Percentiles rank a stretch among this genome's conserved stretches.
These are phyloP conservation scores for Poecile montanus DNA, from an alignment of 2,797 vertebrate genomes.

Conservation along the genomic window DNA sequence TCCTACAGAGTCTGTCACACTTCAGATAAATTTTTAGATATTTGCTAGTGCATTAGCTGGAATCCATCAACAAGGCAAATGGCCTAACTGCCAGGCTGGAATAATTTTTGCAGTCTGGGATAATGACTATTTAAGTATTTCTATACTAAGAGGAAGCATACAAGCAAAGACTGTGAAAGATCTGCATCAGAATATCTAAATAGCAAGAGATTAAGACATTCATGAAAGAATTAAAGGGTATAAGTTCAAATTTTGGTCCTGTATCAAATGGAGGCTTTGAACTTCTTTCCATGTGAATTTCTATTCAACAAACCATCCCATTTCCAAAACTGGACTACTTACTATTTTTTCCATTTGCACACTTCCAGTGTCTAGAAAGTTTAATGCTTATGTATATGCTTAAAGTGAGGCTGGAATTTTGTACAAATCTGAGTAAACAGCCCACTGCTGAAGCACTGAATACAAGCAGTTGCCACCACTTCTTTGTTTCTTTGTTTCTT, in stretches of 20 bases:
- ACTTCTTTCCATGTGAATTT: neutral
- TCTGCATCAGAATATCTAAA: slow-evolving; percentile 2
- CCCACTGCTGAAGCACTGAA: neutral
- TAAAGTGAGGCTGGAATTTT: neutral
- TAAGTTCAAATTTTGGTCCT: neutral
- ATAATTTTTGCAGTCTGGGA: neutral
- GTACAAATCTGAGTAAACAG: neutral
- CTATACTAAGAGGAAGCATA: neutral
- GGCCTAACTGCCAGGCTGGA: neutral
- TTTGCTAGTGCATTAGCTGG: neutral
- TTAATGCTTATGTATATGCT: neutral
- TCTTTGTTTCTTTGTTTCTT: neutral
- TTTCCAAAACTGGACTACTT: neutral
- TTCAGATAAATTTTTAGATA: neutral
- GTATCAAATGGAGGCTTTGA: neutral
- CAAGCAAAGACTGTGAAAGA: neutral
- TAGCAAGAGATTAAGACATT: neutral
- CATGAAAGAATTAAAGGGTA: neutral
- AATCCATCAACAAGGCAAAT: slow-evolving; percentile 8
- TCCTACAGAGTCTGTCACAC: neutral
- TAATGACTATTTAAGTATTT: slow-evolving; percentile 15
- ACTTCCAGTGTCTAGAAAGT: neutral
- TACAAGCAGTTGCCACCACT: neutral
- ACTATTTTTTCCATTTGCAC: neutral
- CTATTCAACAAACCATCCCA: neutral